Conservation (phyloP, 2,888 invertebrate genomes). For the Fragum sueziense region DNA sequence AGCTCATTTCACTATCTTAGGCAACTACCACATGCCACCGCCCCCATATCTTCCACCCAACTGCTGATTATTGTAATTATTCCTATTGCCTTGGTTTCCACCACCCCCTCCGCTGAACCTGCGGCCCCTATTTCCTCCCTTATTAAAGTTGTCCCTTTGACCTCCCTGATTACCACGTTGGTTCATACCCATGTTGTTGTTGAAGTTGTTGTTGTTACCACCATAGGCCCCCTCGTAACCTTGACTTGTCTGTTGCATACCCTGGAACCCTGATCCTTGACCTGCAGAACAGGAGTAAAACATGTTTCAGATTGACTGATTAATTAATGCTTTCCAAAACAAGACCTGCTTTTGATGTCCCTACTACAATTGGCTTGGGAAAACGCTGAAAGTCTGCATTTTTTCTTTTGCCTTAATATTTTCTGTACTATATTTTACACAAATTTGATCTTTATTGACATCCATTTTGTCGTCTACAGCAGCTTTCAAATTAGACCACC, state of each 20-base stretch:
- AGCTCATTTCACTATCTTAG: too few relatives aligned
- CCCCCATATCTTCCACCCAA: conserved; percentile 8
- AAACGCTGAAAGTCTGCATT: too few relatives aligned
- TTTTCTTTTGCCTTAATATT: too few relatives aligned
- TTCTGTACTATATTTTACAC: too few relatives aligned
- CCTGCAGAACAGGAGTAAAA: background rate
- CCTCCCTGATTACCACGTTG: background rate
- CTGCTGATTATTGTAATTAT: conserved; percentile 3
- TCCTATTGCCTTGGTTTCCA: conserved; percentile 12
- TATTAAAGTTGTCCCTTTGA: too few relatives aligned
- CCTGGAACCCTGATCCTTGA: conserved; percentile 17
- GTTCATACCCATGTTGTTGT: background rate
- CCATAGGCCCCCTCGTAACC: background rate
- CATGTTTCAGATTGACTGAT: too few relatives aligned
- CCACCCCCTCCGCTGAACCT: background rate
- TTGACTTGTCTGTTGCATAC: background rate
- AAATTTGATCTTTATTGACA: too few relatives aligned
- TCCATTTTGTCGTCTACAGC: too few relatives aligned
- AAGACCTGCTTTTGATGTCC: too few relatives aligned
- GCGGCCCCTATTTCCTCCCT: background rate
- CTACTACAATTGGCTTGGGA: too few relatives aligned
- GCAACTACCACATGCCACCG: background rate
- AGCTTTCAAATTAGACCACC: too few relatives aligned
- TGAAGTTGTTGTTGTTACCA: background rate
- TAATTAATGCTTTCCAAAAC: too few relatives aligned